Conservation (phyloP, 2,797 vertebrate species). For the Podargus strigoides region DNA sequence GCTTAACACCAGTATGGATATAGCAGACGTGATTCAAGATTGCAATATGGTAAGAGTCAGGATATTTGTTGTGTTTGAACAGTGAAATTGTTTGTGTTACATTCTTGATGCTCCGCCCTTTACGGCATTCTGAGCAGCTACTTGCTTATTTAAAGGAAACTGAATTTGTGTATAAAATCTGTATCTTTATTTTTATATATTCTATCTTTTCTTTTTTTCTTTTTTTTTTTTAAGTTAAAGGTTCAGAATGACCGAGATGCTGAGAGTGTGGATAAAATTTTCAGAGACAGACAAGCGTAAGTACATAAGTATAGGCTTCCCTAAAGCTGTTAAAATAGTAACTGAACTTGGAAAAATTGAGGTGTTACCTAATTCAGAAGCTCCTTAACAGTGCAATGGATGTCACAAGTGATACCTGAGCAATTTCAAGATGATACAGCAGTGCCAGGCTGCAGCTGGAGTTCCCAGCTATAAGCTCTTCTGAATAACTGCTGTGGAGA, state of each 20-base stretch:
- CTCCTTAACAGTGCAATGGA: not conserved
- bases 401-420: not conserved
- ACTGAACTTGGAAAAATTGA: not conserved
- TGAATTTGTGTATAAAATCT: not conserved
- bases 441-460: not conserved
- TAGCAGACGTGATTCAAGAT: conserved; percentile 89
- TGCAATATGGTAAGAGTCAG: conserved; percentile 83
- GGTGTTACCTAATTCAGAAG: not conserved
- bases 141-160: not conserved
- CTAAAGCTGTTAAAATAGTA: not conserved
- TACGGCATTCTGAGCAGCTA: not conserved
- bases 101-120: not conserved
- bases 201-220: not conserved
- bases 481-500: not conserved
- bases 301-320: conserved; percentile 57
- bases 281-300: conserved; percentile 92
- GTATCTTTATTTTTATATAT: not conserved
- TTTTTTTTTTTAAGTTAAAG: conserved; percentile 79
- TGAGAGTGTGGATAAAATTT: conserved; percentile 88
- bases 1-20: conserved; percentile 92
- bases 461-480: not conserved
- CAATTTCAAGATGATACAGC: not conserved
- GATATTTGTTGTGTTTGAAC: not conserved
- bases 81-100: not conserved
- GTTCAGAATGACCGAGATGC: conserved; percentile 88